A percentile compares a stretch with the other conserved stretches of the same genome.
These are phyloP conservation scores for Seriola rivoliana DNA, from an alignment of 2,113 vertebrate species.

Conservation along the genomic window DNA sequence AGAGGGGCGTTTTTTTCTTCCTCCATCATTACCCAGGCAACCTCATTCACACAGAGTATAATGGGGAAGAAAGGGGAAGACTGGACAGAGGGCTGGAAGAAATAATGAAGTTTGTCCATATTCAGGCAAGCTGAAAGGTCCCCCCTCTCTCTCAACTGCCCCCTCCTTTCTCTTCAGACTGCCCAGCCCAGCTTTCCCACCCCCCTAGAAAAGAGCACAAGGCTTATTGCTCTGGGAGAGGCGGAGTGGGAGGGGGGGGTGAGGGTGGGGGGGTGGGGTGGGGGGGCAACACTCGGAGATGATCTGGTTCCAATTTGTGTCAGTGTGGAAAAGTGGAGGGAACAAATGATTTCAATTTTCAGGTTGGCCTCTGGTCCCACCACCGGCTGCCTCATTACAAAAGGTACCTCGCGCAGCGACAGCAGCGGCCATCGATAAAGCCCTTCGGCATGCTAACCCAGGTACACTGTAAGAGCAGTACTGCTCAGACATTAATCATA, in stretches of 20 bases:
- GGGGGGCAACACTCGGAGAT: slow-evolving; percentile 63
- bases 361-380: slow-evolving; percentile 67
- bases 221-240: slow-evolving; percentile 76
- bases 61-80: slow-evolving; percentile 86
- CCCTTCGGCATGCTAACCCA: slow-evolving; percentile 26
- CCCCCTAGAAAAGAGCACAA: slow-evolving; percentile 71
- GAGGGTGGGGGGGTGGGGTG: background rate
- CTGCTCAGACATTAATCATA: slow-evolving; percentile 67
- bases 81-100: slow-evolving; percentile 84
- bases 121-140: slow-evolving; percentile 87
- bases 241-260: slow-evolving; percentile 21
- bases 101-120: slow-evolving; percentile 91
- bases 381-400: slow-evolving; percentile 61
- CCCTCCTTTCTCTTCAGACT: slow-evolving; percentile 68
- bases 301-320: slow-evolving; percentile 86
- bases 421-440: slow-evolving; percentile 55
- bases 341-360: slow-evolving; percentile 81
- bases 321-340: slow-evolving; percentile 76
- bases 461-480: slow-evolving; percentile 45
- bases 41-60: slow-evolving; percentile 87
- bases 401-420: slow-evolving; percentile 62
- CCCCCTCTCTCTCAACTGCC: slow-evolving; percentile 79
- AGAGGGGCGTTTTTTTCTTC: slow-evolving; percentile 84
- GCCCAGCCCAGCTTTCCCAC: slow-evolving; percentile 73
- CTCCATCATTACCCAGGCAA: slow-evolving; percentile 86